Evolutionary conservation across 2,113 vertebrate species (phyloP).

Genomic region (Onychostruthus taczanowskii): DNA sequence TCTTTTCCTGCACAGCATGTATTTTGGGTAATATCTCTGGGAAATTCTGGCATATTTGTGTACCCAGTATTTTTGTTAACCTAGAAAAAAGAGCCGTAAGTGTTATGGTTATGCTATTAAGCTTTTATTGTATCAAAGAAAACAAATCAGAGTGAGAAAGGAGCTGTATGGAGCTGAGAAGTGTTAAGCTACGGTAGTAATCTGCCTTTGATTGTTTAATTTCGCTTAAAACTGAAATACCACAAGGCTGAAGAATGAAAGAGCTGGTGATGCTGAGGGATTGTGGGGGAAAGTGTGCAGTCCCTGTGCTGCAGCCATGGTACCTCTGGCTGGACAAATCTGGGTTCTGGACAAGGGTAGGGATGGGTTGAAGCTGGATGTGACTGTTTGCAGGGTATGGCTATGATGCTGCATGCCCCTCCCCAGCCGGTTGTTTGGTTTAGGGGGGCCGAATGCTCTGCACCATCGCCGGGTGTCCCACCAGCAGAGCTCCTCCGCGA

Average conservation of each 20-base stretch:
- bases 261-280: not conserved
- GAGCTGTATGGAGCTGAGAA: not conserved
- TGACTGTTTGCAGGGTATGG: not conserved
- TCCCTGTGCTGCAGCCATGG: fast-evolving
- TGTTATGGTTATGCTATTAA: conserved; percentile 34
- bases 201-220: not conserved
- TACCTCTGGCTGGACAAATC: not conserved
- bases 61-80: conserved; percentile 17
- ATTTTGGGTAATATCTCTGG: conserved; percentile 17
- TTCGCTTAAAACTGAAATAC: not conserved
- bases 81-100: not conserved
- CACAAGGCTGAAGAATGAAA: not conserved
- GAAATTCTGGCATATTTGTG: not conserved
- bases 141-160: not conserved
- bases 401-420: fast-evolving
- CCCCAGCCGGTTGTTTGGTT: fast-evolving
- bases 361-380: not conserved
- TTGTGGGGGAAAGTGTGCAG: not conserved
- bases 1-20: conserved; percentile 18
- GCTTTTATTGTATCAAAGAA: not conserved
- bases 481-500: not conserved
- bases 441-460: not conserved
- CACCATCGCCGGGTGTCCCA: not conserved
- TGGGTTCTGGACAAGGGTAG: not conserved
- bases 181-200: not conserved